Conservation (phyloP, 1,140 invertebrate genomes). For the Tribolium madens region DNA sequence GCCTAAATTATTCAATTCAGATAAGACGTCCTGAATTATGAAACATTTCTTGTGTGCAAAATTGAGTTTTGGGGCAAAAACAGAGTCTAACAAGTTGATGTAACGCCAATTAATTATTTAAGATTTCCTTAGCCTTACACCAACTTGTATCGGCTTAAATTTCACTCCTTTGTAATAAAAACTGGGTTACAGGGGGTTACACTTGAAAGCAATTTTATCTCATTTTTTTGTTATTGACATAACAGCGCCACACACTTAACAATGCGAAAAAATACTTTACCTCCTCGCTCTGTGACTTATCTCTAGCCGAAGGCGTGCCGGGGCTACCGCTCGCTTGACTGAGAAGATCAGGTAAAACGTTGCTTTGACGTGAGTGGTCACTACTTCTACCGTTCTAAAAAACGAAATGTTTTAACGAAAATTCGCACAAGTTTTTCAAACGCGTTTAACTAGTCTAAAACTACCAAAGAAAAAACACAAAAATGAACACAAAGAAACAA, state of each 20-base stretch:
- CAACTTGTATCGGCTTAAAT: too few relatives aligned
- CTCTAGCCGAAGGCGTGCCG: conserved; percentile 86
- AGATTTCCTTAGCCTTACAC: not conserved
- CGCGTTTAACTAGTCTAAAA: not conserved
- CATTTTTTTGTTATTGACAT: conserved; percentile 16
- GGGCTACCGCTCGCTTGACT: conserved; percentile 85
- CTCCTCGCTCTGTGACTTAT: conserved; percentile 95
- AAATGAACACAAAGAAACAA: conserved; percentile 40
- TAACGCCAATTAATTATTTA: not conserved
- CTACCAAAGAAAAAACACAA: conserved; percentile 42
- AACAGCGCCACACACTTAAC: conserved; percentile 33
- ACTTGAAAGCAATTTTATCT: not conserved
- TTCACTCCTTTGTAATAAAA: not conserved
- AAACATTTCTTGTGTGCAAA: not conserved
- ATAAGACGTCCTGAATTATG: not conserved
- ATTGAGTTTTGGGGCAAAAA: not conserved
- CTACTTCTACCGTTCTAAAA: conserved; percentile 76
- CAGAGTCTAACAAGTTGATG: not conserved
- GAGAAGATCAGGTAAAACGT: conserved; percentile 93
- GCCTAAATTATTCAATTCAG: not conserved
- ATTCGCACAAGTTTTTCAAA: not conserved
- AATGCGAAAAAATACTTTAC: conserved; percentile 70
- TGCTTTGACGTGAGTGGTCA: conserved; percentile 83
- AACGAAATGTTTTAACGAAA: conserved; percentile 30
- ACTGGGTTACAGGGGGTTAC: not conserved